Base-by-base conservation (phyloP, 2,113 vertebrate genomes). In the Melanerpes formicivorus region DNA sequence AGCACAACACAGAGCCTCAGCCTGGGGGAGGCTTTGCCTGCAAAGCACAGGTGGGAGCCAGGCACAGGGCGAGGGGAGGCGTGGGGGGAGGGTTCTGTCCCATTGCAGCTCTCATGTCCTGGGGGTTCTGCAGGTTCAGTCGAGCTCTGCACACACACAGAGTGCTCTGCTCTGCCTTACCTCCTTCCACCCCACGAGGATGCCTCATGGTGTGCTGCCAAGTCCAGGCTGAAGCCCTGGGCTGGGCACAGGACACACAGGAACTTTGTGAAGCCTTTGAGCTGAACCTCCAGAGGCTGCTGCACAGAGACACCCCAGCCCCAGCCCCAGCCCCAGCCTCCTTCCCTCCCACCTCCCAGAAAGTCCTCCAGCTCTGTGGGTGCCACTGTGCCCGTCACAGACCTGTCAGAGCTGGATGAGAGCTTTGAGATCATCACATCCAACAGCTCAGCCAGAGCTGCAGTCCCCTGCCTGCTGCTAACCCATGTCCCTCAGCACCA, bases 1-100 rank as follows among this genome's bases (percentile, higher is more conserved):
- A 8, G 2, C 2, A 0, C 1, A 3, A 21, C 27, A 10, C 2
- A 0, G 5, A 29, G 6, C 30, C 59, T 23, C 84, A 21, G 23
- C 26, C 11, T 1, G 2, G 1, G 16, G 40, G 40, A 46, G 14
- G 10, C 27, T 46, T 48, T 0, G 0, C 50, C 55, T 48, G 32
- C 48, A 42, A 18, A 67, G 17, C 3, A 1, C 55, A 3, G 9
- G 1, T 19, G 67, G 82, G 76, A 14, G 9, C 2, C 1, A 48
- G 48, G 37, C 29, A 44, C 8, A 17, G 37, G 32, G 67, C 0
- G 6, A 0, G 6, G 65, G 42, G 64, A 42, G 22, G 1, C 3
- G 4, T 11, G n/a, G 5, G 0, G 6, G 66, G 48, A 7, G 10
- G 25, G 37, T 63, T 65, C 27, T 17, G 21, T 40, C 46, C 48